phyloP scores from a whole-genome alignment of 1,140 invertebrate genomes.

The Aphis gossypii region DNA sequence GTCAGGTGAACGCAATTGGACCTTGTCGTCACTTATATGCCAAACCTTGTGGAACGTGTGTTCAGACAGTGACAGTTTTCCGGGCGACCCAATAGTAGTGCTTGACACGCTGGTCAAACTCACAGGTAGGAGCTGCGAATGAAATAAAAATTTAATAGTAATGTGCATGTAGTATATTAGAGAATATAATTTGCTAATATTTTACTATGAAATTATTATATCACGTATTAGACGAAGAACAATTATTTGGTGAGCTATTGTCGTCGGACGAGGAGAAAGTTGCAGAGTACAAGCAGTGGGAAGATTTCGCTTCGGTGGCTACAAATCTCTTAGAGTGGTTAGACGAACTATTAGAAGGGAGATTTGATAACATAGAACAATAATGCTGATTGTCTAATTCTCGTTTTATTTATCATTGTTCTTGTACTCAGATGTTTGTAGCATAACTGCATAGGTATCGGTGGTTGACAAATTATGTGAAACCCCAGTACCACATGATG shows the following conservation, averaged over 20 bases:
- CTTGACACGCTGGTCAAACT: constrained; percentile 36
- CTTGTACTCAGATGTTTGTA: not conserved
- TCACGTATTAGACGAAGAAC: constrained; percentile 62
- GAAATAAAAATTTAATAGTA: not conserved
- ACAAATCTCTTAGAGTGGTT: constrained; percentile 69
- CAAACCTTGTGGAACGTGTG: constrained; percentile 76
- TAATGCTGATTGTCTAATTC: not conserved
- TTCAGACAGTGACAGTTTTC: constrained; percentile 14
- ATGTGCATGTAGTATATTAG: not conserved
- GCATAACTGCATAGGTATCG: not conserved
- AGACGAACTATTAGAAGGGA: constrained; percentile 31
- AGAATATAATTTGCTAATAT: not conserved
- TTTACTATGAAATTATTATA: not conserved
- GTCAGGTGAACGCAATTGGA: constrained; percentile 68
- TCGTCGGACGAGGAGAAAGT: constrained; percentile 59
- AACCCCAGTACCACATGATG: not conserved
- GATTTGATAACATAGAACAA: not conserved
- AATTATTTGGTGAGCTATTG: constrained; percentile 60
- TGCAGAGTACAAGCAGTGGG: constrained; percentile 66
- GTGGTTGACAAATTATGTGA: not conserved
- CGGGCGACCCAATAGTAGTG: not conserved
- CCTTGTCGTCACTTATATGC: constrained; percentile 70
- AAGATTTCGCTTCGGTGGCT: constrained; percentile 72
- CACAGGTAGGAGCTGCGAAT: not conserved
- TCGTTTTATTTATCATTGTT: not conserved